A percentile compares a stretch with the other conserved stretches of the same genome.
Evolutionary conservation across 1,140 invertebrate genomes (phyloP).

Genomic region (Drosophila parvula): DNA sequence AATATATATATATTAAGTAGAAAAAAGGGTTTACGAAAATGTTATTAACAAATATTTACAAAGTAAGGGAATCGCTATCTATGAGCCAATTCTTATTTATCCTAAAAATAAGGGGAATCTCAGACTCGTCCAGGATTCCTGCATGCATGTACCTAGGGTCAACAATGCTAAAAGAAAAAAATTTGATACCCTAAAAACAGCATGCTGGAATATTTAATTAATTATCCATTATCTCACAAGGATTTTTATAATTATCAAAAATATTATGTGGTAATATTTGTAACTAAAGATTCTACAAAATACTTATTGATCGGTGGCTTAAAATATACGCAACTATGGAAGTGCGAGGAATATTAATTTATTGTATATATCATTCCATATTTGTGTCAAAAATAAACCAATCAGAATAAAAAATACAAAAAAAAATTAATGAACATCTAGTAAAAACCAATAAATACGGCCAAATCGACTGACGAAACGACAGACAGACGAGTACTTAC

Average conservation of each 20-base stretch:
- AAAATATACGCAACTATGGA: not conserved
- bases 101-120: not conserved
- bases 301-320: not conserved
- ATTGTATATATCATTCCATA: not conserved
- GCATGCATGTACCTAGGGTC: not conserved
- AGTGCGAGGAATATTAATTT: not conserved
- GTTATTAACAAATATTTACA: constrained; percentile 3
- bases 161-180: not conserved
- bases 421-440: not conserved
- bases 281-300: not conserved
- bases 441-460: not conserved
- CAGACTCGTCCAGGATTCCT: not conserved
- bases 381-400: not conserved
- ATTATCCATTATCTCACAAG: not conserved
- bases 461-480: not conserved
- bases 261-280: not conserved
- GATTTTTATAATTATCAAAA: not conserved
- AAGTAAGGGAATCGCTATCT: not conserved
- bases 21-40: not conserved
- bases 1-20: too few relatives aligned
- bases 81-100: constrained; percentile 7
- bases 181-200: not conserved
- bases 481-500: constrained; percentile 5
- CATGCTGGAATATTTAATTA: not conserved
- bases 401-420: not conserved